Evolutionary conservation across 2,888 invertebrate species (phyloP).

Genomic region (Calameuta pallipes): DNA sequence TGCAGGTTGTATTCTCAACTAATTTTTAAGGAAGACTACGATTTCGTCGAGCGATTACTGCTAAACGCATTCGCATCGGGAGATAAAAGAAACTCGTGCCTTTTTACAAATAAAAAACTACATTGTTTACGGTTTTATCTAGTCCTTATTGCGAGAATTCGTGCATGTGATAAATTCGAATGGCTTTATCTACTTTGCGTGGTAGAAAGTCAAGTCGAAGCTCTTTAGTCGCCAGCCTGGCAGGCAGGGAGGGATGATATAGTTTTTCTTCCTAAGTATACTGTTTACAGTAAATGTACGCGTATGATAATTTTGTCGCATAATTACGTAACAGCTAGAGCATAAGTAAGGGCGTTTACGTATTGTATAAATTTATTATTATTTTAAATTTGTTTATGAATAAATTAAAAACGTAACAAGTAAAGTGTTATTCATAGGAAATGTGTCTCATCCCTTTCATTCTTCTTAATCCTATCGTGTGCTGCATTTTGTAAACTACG

Average conservation of each 20-base stretch:
- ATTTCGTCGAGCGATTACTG: not conserved
- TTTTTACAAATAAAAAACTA: constrained; percentile 34
- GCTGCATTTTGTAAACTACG: too few species aligned
- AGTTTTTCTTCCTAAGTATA: constrained; percentile 2
- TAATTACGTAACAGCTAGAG: not conserved
- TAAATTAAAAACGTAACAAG: not conserved
- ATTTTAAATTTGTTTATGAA: constrained; percentile 3
- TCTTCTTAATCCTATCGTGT: not conserved
- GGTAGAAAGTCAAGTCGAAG: not conserved
- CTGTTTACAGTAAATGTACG: not conserved
- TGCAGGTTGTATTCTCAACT: not conserved
- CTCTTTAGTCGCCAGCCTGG: constrained; percentile 8
- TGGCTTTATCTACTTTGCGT: not conserved
- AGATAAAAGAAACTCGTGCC: constrained; percentile 41
- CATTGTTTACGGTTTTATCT: constrained; percentile 6
- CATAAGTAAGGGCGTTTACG: not conserved
- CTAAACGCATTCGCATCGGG: not conserved
- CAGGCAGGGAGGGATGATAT: not conserved
- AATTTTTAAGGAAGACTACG: not conserved
- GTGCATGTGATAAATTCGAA: constrained; percentile 9
- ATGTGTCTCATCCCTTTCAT: not conserved
- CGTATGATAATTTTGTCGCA: not conserved
- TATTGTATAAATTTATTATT: constrained; percentile 1
- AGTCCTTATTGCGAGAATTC: constrained; percentile 8
- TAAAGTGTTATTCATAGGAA: not conserved